Evolutionary conservation across 2,888 invertebrate genomes (phyloP).

Genomic region (Anodontia alba): DNA sequence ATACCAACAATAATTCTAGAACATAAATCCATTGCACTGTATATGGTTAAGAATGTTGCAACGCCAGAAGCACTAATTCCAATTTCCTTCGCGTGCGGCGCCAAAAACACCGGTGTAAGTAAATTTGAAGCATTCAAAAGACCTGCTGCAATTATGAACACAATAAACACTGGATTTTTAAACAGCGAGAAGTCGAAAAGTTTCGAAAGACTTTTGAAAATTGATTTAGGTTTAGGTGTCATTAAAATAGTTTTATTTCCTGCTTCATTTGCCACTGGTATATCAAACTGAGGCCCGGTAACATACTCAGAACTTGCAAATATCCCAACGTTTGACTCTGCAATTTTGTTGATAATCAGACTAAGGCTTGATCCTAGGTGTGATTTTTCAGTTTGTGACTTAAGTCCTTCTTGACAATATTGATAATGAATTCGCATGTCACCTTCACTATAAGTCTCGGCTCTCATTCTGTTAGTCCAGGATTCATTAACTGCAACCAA

Average conservation of each 20-base stretch:
- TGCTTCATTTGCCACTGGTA: background rate
- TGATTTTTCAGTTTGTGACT: background rate
- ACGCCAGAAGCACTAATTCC: constrained; percentile 36
- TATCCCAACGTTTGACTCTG: constrained; percentile 2
- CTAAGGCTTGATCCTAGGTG: background rate
- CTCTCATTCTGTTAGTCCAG: background rate
- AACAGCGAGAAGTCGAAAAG: constrained; percentile 44
- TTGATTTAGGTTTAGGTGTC: background rate
- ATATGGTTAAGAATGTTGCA: constrained; percentile 45
- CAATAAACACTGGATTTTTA: constrained; percentile 45
- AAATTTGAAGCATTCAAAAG: constrained; percentile 43
- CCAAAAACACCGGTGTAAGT: constrained; percentile 44
- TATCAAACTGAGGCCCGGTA: constrained; percentile 6
- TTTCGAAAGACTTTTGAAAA: constrained; percentile 1
- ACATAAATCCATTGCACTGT: constrained; percentile 44
- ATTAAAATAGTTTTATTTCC: background rate
- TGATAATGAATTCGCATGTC: background rate
- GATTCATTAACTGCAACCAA: background rate
- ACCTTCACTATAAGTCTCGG: constrained; percentile 3
- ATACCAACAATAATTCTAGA: constrained; percentile 46
- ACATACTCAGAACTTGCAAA: constrained; percentile 23
- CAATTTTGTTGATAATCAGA: background rate
- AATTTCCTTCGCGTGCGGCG: constrained; percentile 51
- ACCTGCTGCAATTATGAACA: constrained; percentile 34
- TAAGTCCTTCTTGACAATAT: background rate